phyloP scores from a whole-genome alignment of 2,888 invertebrate species.

The Rhyacophila evoluta region DNA sequence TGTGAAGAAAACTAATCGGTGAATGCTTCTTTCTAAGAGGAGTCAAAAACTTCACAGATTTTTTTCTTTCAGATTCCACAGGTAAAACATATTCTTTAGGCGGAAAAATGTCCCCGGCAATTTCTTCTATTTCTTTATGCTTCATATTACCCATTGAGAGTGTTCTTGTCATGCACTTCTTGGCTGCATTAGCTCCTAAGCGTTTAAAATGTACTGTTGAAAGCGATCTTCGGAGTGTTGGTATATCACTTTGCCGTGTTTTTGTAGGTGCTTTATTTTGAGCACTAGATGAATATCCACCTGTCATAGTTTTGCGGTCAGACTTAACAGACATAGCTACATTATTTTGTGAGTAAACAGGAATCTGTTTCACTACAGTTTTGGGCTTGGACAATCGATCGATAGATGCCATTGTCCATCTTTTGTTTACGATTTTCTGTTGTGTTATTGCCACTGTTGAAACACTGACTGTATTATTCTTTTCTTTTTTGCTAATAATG shows the following conservation, averaged over 20 bases:
- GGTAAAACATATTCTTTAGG: slow-evolving; percentile 58
- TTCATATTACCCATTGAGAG: slow-evolving; percentile 60
- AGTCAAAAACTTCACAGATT: slow-evolving; percentile 63
- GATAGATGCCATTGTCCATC: slow-evolving; percentile 42
- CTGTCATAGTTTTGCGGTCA: background rate
- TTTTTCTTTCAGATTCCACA: slow-evolving; percentile 65
- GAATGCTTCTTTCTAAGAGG: slow-evolving; percentile 57
- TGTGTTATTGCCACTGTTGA: background rate
- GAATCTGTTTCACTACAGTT: background rate
- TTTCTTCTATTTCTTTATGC: slow-evolving; percentile 44
- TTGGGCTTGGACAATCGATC: slow-evolving; percentile 42
- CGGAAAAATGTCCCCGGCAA: slow-evolving; percentile 33
- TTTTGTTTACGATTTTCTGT: slow-evolving; percentile 23
- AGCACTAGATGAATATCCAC: background rate
- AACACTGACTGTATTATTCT: background rate
- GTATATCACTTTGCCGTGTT: slow-evolving; percentile 7
- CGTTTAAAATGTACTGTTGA: slow-evolving; percentile 67
- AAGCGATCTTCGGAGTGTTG: slow-evolving; percentile 63
- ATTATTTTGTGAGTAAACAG: background rate
- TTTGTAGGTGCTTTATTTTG: background rate
- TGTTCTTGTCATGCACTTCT: slow-evolving; percentile 65
- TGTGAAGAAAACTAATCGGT: slow-evolving; percentile 59
- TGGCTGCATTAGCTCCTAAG: slow-evolving; percentile 61
- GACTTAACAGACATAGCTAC: background rate
- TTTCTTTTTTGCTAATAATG: background rate